A percentile compares a stretch with the other conserved stretches of the same genome.
Evolutionary conservation across 2,797 vertebrate genomes (phyloP).

Genomic region (Pipistrellus pygmaeus): DNA sequence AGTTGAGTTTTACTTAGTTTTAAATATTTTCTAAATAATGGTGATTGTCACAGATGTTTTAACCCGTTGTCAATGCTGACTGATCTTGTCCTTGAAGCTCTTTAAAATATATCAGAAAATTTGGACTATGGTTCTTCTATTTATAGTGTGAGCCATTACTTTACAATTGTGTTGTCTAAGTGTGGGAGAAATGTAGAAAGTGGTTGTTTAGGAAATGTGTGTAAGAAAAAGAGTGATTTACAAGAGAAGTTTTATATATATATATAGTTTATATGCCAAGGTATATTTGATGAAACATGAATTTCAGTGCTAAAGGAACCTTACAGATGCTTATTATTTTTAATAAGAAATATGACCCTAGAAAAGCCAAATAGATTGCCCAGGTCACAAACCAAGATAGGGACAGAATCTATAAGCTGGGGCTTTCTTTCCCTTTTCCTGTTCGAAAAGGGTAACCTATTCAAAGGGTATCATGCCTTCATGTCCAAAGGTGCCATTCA

Average conservation of each 20-base stretch:
- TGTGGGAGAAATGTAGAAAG: neutral
- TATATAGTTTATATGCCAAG: neutral
- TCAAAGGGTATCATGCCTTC: neutral
- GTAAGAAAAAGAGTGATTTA: neutral
- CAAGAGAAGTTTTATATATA: neutral
- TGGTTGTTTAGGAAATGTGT: neutral
- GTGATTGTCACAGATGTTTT: neutral
- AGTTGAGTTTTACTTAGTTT: conserved; percentile 46
- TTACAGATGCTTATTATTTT: conserved; percentile 33
- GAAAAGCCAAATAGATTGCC: neutral
- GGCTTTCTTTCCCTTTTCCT: neutral
- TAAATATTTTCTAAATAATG: conserved; percentile 41
- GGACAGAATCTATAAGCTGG: neutral
- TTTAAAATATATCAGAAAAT: neutral
- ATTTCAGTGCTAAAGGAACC: neutral
- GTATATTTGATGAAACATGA: neutral
- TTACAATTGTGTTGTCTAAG: neutral
- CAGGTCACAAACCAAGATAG: neutral
- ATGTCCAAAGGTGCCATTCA: neutral
- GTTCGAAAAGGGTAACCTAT: neutral
- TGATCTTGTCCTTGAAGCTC: neutral
- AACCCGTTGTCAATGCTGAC: neutral
- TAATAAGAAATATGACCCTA: neutral
- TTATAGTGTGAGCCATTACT: neutral
- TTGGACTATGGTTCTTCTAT: neutral